These are phyloP conservation scores for Enteromius unitaeniatus DNA, from an alignment of 2,797 vertebrate genomes.

Conservation along the genomic window DNA sequence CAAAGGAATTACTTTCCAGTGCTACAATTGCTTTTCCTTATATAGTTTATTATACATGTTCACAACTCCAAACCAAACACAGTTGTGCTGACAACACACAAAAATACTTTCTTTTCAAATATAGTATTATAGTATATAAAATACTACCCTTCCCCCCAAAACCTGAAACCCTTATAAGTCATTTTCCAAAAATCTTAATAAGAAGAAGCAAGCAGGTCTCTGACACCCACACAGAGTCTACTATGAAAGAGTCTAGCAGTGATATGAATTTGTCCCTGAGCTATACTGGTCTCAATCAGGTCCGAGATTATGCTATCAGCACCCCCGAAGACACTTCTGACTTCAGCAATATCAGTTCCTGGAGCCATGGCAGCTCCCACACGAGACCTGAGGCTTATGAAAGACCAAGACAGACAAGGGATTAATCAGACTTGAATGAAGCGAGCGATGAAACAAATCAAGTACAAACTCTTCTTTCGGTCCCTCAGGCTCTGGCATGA, in stretches of 20 bases:
- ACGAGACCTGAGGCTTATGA: conserved; percentile 3
- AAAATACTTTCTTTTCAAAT: no score
- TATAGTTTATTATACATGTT: no score
- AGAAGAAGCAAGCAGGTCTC: neutral
- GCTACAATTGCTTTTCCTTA: neutral
- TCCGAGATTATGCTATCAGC: conserved; percentile 16
- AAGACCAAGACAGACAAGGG: conserved; percentile 20
- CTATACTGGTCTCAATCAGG: conserved; percentile 16
- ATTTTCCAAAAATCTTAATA: neutral
- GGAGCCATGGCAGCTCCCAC: conserved; percentile 10
- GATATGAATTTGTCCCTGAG: neutral
- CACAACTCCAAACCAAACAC: no score
- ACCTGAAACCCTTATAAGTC: neutral
- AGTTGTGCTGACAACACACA: neutral
- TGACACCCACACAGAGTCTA: neutral
- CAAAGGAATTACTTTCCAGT: neutral
- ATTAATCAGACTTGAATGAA: conserved; percentile 36
- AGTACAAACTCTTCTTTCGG: conserved; percentile 12
- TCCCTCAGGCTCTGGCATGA: neutral
- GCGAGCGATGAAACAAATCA: conserved; percentile 30
- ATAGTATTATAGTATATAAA: no score
- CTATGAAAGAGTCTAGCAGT: neutral
- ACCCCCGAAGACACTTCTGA: conserved; percentile 3
- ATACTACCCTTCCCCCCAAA: neutral
- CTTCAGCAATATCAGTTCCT: conserved; percentile 15